These are phyloP conservation scores for Neogobius melanostomus DNA, from an alignment of 2,113 vertebrate species.

Conservation along the genomic window DNA sequence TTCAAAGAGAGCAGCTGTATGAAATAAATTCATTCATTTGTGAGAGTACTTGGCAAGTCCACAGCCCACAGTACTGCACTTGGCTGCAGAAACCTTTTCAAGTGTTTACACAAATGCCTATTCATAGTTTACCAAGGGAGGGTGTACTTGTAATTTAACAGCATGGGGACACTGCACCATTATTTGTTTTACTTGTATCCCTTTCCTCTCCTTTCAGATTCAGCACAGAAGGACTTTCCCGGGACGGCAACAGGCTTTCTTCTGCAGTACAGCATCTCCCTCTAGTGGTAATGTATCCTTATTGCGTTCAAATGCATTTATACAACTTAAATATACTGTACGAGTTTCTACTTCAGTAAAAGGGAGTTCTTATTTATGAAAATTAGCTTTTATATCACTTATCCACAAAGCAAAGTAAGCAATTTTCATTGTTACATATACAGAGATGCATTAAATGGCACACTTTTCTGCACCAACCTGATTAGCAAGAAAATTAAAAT, in stretches of 20 bases:
- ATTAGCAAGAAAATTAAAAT: too few relatives aligned
- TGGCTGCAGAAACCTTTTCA: conserved; percentile 1
- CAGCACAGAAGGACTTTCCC: conserved; percentile 16
- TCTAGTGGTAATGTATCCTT: conserved; percentile 63
- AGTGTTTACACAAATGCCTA: conserved; percentile 17
- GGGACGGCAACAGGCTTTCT: conserved; percentile 30
- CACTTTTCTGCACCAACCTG: too few relatives aligned
- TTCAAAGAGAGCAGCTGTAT: neutral
- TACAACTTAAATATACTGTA: too few relatives aligned
- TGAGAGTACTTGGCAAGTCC: neutral
- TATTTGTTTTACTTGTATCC: neutral
- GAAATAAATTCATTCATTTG: conserved; percentile 11
- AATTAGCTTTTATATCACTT: too few relatives aligned
- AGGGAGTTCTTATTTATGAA: too few relatives aligned
- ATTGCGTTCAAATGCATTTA: conserved; percentile 10
- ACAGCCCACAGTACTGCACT: conserved; percentile 1
- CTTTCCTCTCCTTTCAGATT: conserved; percentile 27
- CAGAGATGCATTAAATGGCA: too few relatives aligned
- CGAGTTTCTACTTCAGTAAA: too few relatives aligned
- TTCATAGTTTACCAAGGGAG: conserved; percentile 34
- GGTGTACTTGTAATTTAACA: neutral
- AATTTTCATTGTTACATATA: too few relatives aligned
- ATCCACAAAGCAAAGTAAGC: too few relatives aligned
- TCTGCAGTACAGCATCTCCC: conserved; percentile 62
- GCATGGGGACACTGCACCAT: neutral